Conservation (phyloP, 1,140 invertebrate genomes). For the Paracyclopina nana region DNA sequence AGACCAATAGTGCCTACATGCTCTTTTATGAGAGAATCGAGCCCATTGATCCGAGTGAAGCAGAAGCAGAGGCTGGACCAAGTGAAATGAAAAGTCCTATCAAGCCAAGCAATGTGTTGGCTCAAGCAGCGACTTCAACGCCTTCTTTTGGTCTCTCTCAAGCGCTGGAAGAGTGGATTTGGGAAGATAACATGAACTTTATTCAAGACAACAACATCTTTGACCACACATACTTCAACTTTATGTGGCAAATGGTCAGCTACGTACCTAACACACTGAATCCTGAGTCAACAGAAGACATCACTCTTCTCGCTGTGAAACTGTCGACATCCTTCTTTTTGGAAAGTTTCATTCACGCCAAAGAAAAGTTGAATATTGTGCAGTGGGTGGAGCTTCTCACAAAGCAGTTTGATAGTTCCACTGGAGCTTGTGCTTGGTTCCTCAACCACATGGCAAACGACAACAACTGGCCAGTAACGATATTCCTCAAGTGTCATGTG, state of each 20-base stretch:
- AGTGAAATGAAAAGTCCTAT: background rate
- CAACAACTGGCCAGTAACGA: slow-evolving; percentile 85
- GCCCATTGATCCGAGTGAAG: slow-evolving; percentile 9
- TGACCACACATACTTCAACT: slow-evolving; percentile 82
- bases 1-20: slow-evolving; percentile 94
- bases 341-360: slow-evolving; percentile 87
- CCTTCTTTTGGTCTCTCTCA: slow-evolving; percentile 48
- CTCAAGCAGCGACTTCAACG: slow-evolving; percentile 23
- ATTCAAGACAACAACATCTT: slow-evolving; percentile 86
- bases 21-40: slow-evolving; percentile 62
- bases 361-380: slow-evolving; percentile 90
- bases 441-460: slow-evolving; percentile 73
- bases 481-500: slow-evolving; percentile 83
- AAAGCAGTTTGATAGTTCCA: slow-evolving; percentile 51
- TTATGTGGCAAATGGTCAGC: slow-evolving; percentile 88
- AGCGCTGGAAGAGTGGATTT: slow-evolving; percentile 71
- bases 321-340: slow-evolving; percentile 82
- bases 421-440: slow-evolving; percentile 75
- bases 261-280: slow-evolving; percentile 65
- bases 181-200: slow-evolving; percentile 88
- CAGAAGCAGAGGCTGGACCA: slow-evolving; percentile 17
- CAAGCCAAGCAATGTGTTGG: background rate
- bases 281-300: slow-evolving; percentile 32
- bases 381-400: slow-evolving; percentile 86
- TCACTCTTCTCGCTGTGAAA: slow-evolving; percentile 63